Evolutionary conservation across 2,797 vertebrate species (phyloP).

Genomic region (Gephyroberyx darwinii): DNA sequence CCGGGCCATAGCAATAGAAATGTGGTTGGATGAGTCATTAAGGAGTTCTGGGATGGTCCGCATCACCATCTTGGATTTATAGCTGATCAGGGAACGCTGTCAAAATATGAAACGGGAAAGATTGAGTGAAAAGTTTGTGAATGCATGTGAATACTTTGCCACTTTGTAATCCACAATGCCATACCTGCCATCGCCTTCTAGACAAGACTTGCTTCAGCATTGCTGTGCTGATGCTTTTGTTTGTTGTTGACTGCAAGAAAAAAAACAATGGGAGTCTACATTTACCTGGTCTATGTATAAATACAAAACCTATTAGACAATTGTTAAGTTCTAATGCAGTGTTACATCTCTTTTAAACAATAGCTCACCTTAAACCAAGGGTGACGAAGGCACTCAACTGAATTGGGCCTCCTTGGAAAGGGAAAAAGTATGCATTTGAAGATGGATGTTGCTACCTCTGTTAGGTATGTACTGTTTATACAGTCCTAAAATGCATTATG

Average conservation of each 20-base stretch:
- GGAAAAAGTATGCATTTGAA: neutral
- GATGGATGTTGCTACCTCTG: neutral
- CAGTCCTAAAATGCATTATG: neutral
- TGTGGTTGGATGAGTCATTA: slow-evolving; percentile 87
- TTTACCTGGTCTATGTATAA: slow-evolving; percentile 4
- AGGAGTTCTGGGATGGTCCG: slow-evolving; percentile 92
- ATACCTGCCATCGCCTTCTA: slow-evolving; percentile 94
- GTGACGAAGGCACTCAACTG: slow-evolving; percentile 91
- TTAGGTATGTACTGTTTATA: slow-evolving; percentile 2
- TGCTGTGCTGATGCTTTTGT: slow-evolving; percentile 89
- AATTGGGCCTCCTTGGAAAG: slow-evolving; percentile 88
- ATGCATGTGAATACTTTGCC: no score
- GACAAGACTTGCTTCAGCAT: slow-evolving; percentile 92
- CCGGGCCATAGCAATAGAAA: slow-evolving; percentile 89
- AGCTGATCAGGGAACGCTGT: slow-evolving; percentile 94
- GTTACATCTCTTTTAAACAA: neutral
- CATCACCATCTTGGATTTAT: slow-evolving; percentile 97
- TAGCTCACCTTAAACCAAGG: slow-evolving; percentile 95
- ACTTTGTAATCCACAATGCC: neutral
- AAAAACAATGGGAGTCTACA: slow-evolving; percentile 5
- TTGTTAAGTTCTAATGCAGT: neutral
- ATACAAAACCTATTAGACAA: slow-evolving; percentile 5
- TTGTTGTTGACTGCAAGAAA: slow-evolving; percentile 84
- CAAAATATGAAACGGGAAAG: slow-evolving; percentile 8
- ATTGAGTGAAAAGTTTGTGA: neutral